Base-by-base conservation (phyloP, 2,113 vertebrate genomes). In the Miniopterus natalensis region DNA sequence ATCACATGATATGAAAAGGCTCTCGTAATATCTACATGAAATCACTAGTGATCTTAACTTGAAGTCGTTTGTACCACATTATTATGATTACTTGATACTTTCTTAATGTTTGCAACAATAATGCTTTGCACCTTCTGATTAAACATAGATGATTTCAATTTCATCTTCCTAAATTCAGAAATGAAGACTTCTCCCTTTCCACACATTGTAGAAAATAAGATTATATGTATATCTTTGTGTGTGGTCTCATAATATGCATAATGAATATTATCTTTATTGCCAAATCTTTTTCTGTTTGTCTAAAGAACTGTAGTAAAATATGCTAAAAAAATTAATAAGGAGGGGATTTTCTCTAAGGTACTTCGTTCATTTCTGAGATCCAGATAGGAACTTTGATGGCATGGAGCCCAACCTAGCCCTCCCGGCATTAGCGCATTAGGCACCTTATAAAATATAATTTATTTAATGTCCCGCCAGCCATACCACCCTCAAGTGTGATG, bases 381-480 rank as follows among this genome's bases (percentile, higher is more conserved):
- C 23, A 95, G 73, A 59, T 49, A 88, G 92, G 45, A 84, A 94
- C 73, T 66, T 66, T 47, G 70, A 61, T 83, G 77, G 42, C 73
- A 65, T 13, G 61, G 27, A 84, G 25, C 57, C 74, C 83, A 95
- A 42, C 7, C 23, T 79, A 83, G 40, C 49, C 84, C 51, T 94
- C 73, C 88, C 7, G 23, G 59, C 61, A 86, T 96, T 71, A 93
- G 36, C 57, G 55, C 78, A 87, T 96, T 93, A 96, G 51, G 29
- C 61, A 95, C 92, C 68, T 93, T 97, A 89, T 94, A 96, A 97
- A 96, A 92, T 80, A 45, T 59, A 95, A 96, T 84, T 81, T 95
- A 93, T 91, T 95, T 94, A 94, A 94, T 84, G 65, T 87, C 55
- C 83, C 2, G 5, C 57, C 88, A 96, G 57, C 78, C 45, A 85